Conservation (phyloP, 2,797 vertebrate species). For the Denticeps clupeoides region DNA sequence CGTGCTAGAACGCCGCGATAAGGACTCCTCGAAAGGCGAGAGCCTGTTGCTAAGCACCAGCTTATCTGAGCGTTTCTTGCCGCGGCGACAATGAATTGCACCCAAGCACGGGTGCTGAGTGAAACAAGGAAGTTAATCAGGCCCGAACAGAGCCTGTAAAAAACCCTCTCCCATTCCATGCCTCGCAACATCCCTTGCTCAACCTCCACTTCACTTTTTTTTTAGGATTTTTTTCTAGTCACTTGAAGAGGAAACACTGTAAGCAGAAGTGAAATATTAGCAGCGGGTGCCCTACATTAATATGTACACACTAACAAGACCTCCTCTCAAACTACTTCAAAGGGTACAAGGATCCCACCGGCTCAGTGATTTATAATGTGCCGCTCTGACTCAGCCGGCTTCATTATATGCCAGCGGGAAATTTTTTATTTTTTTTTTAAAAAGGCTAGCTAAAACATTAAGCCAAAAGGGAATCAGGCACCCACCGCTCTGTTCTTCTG, state of each 20-base stretch:
- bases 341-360: neutral
- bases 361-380: neutral
- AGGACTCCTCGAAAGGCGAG: constrained; percentile 6
- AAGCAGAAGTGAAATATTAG: too few species aligned
- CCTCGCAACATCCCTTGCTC: neutral
- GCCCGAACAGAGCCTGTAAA: neutral
- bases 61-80: constrained; percentile 21
- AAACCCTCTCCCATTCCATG: neutral
- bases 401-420: neutral
- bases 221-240: too few species aligned
- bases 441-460: neutral
- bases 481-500: neutral
- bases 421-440: too few species aligned
- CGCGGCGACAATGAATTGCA: constrained; percentile 15
- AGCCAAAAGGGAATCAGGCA: neutral
- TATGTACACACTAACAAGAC: too few species aligned
- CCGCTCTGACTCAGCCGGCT: neutral
- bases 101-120: constrained; percentile 8
- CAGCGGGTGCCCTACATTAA: too few species aligned
- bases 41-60: constrained; percentile 34
- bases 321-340: neutral
- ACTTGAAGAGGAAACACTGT: too few species aligned
- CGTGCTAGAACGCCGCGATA: constrained; percentile 1
- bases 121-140: constrained; percentile 13
- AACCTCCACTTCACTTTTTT: neutral